Evolutionary conservation across 2,888 invertebrate species (phyloP), one percentile per base, ranked within the genome.

Genomic region (Mythimna ferrago): DNA sequence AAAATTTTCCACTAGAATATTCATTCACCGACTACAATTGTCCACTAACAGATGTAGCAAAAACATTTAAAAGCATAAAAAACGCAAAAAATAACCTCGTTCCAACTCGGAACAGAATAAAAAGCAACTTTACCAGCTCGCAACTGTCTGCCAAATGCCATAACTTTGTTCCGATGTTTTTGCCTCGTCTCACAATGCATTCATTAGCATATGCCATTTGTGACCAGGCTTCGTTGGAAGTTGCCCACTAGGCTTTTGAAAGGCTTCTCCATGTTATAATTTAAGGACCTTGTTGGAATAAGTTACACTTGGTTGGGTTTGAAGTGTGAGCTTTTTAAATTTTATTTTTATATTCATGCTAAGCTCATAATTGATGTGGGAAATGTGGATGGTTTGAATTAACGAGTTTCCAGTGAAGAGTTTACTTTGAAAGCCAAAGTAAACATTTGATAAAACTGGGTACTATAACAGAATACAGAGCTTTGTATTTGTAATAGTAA

Each of bases 101-200:
- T 65, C 14, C 66, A 66, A 70, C 65, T 80, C 26, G 1, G n/a
- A 71, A 71, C 53, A 44, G 70, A 75, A 83, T 68, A 80, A 83
- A 83, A 83, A 75, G 62, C 44, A 58, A 83, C 75, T 80, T 81
- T 66, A 58, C 70, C 73, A 80, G 64, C 51, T 70, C 54, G 44
- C 70, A 81, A 81, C 80, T 83, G 82, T 77, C 84, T 81, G 65
- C 77, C 77, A 76, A 70, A 77, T 84, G 82, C 78, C 85, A 77
- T 73, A 77, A 84, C 78, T 81, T 84, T 67, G 66, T 21, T 44
- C 66, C 21, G 63, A 81, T 77, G 77, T 74, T 84, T 76, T 81
- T 69, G 68, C 84, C 41, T 71, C 66, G 58, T 66, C 66, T 67
- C 65, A 84, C 78, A 83, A 71, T 81, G 69, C 66, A 76, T 73